Conservation (phyloP, 2,797 vertebrate genomes). For the Paratrypauchen microcephalus region DNA sequence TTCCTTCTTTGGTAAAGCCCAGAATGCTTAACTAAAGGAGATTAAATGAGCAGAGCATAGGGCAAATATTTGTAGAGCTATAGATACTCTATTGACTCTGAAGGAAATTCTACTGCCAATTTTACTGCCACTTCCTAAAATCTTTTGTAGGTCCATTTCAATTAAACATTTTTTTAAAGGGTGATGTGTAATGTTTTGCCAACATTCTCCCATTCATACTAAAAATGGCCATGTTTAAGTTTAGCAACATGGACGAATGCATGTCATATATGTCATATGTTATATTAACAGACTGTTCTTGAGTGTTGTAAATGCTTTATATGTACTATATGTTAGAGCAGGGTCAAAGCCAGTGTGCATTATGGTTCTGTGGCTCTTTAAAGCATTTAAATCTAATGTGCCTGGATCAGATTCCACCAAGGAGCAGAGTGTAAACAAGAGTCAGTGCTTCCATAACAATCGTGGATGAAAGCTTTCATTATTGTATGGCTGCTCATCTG, state of each 20-base stretch:
- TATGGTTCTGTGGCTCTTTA: not conserved
- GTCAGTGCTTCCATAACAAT: not conserved
- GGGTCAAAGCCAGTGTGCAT: conserved; percentile 1
- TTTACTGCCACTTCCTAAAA: no score
- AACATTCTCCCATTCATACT: not conserved
- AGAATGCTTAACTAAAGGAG: conserved; percentile 42
- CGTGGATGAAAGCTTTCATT: not conserved
- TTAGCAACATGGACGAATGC: not conserved
- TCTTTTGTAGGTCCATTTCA: no score
- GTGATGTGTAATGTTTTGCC: no score
- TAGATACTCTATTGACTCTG: no score
- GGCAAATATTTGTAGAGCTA: conserved; percentile 1
- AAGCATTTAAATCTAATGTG: conserved; percentile 16
- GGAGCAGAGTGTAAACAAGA: conserved; percentile 8
- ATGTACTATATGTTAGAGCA: not conserved
- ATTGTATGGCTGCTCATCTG: not conserved
- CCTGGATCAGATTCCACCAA: conserved; percentile 2
- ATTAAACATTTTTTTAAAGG: no score
- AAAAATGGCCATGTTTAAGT: not conserved
- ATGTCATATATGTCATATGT: not conserved
- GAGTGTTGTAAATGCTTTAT: conserved; percentile 8
- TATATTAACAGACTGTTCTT: conserved; percentile 7
- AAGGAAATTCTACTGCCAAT: no score
- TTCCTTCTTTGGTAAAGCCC: conserved; percentile 40
- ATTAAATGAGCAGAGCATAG: conserved; percentile 41